Conservation (phyloP, 2,797 vertebrate genomes). For the Neosilurus hyrtlii region DNA sequence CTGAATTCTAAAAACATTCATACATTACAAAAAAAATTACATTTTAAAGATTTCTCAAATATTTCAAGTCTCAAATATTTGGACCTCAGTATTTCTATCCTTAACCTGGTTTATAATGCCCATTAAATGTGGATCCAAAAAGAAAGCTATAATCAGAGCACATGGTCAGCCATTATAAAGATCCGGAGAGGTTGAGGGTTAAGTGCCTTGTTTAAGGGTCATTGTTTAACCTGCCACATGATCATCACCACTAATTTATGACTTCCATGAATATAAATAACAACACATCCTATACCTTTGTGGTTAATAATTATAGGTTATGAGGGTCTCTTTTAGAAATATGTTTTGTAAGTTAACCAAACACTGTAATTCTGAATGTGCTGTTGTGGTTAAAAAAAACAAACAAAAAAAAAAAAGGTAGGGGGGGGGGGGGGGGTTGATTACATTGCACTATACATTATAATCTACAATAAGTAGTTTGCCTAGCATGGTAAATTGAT, state of each 20-base stretch:
- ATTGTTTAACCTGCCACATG: background rate
- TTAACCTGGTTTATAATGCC: background rate
- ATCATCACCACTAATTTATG: background rate
- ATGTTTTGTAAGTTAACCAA: background rate
- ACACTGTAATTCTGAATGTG: background rate
- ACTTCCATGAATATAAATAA: background rate
- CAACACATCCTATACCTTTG: background rate
- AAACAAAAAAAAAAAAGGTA: no score
- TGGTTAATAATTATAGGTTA: background rate
- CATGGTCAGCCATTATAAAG: background rate
- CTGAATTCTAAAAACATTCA: background rate
- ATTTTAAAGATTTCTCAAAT: background rate
- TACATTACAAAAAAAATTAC: background rate
- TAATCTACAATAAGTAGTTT: background rate
- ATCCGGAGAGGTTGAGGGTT: background rate
- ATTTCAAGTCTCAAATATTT: background rate
- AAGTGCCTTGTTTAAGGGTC: background rate
- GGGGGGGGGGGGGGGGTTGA: no score
- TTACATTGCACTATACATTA: no score
- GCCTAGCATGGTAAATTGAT: background rate
- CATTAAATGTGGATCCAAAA: background rate
- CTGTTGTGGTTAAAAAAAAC: background rate
- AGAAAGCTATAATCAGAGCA: background rate
- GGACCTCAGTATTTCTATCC: background rate
- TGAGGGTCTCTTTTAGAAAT: background rate